A percentile compares a stretch with the other conserved stretches of the same genome.
Conservation (phyloP, 64 coral and sea anemone species). For the Montipora efflorescens region DNA sequence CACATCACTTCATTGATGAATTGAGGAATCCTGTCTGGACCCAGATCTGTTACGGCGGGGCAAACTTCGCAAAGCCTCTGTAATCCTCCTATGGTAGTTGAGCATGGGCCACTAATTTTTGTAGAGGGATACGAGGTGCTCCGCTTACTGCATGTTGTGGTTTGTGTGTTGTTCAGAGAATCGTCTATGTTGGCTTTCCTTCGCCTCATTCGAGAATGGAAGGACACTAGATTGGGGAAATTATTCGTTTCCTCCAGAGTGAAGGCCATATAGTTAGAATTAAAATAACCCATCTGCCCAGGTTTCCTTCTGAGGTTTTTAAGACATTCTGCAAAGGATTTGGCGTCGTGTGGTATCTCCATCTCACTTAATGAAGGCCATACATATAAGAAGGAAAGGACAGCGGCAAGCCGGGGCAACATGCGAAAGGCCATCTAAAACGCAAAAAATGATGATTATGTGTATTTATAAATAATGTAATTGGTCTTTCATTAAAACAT, state of each 20-base stretch:
- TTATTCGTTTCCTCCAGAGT: background rate
- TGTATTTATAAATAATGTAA: too few relatives aligned
- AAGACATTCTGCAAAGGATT: background rate
- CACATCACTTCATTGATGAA: slow-evolving; percentile 66
- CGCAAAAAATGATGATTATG: background rate
- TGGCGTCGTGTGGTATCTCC: background rate
- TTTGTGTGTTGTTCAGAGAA: background rate
- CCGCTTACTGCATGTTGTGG: background rate
- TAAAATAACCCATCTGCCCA: slow-evolving; percentile 31
- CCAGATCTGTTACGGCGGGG: slow-evolving; percentile 43
- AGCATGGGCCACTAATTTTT: background rate
- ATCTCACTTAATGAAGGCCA: background rate
- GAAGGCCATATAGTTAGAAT: slow-evolving; percentile 29
- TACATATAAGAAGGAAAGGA: background rate
- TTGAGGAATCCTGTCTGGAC: slow-evolving; percentile 30
- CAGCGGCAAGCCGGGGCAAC: background rate
- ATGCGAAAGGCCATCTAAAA: slow-evolving; percentile 8
- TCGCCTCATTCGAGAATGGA: background rate
- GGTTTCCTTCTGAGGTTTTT: background rate
- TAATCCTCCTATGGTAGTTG: background rate
- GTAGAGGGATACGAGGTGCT: background rate
- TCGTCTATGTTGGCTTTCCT: background rate
- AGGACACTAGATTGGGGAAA: slow-evolving; percentile 34
- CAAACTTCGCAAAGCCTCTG: slow-evolving; percentile 27
- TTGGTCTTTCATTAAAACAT: too few relatives aligned